phyloP scores from a whole-genome alignment of 2,888 invertebrate species.

The Amblyteles armatorius region DNA sequence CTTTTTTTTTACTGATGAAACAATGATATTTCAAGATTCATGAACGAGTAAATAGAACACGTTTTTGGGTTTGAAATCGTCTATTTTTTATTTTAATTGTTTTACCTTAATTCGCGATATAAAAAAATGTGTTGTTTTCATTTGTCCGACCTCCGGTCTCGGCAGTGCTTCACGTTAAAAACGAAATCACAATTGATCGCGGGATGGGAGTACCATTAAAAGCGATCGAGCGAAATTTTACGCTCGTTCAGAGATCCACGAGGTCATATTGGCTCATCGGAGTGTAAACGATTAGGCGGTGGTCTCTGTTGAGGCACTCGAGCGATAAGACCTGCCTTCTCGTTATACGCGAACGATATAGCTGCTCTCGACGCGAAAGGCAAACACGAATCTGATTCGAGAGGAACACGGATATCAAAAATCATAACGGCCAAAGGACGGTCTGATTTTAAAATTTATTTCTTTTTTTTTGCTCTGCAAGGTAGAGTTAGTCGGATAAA shows the following conservation, averaged over 20 bases:
- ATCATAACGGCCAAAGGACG: background rate
- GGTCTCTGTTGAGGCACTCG: constrained; percentile 10
- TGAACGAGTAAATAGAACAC: no score
- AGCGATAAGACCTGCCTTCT: constrained; percentile 27
- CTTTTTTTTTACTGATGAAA: background rate
- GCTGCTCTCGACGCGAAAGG: background rate
- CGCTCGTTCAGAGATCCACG: constrained; percentile 42
- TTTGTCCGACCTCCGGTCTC: background rate
- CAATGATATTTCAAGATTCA: no score
- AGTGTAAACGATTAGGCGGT: constrained; percentile 28
- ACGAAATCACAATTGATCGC: constrained; percentile 32
- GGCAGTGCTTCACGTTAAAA: background rate
- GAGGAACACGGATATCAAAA: background rate
- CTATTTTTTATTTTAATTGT: background rate
- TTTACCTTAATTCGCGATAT: background rate
- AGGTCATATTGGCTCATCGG: constrained; percentile 35
- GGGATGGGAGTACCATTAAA: constrained; percentile 14
- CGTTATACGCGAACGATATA: constrained; percentile 10
- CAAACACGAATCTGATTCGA: background rate
- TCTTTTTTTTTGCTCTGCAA: background rate
- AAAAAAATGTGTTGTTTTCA: background rate
- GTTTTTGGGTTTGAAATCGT: background rate
- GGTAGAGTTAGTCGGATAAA: constrained; percentile 21
- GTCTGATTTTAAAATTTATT: background rate
- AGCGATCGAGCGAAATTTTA: constrained; percentile 49